A percentile compares a stretch with the other conserved stretches of the same genome.
phyloP scores from a whole-genome alignment of 2,888 invertebrate species.

The Ennomos fuscantarius region DNA sequence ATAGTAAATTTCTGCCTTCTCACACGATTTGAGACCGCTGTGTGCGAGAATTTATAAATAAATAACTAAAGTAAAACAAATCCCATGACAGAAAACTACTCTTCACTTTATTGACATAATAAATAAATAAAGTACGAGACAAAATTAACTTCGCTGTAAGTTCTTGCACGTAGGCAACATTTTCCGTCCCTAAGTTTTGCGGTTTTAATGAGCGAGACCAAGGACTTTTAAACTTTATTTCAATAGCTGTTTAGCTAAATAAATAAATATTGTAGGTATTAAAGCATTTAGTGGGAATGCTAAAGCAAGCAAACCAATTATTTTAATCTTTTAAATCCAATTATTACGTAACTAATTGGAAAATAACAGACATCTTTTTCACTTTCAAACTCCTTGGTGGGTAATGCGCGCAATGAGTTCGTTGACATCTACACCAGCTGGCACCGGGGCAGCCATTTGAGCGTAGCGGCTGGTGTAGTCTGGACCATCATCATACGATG shows the following conservation, averaged over 20 bases:
- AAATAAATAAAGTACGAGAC: constrained; percentile 2
- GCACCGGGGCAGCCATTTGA: constrained; percentile 64
- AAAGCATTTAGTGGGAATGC: constrained; percentile 47
- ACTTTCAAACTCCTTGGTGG: not conserved
- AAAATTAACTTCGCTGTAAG: no score
- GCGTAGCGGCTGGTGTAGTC: constrained; percentile 67
- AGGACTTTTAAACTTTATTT: no score
- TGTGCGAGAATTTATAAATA: constrained; percentile 10
- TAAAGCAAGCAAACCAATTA: constrained; percentile 11
- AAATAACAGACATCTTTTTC: constrained; percentile 1
- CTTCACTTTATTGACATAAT: constrained; percentile 28
- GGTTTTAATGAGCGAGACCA: no score
- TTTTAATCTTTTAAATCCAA: constrained; percentile 1
- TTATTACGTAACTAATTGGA: not conserved
- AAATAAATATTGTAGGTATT: constrained; percentile 6
- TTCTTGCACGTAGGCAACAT: no score
- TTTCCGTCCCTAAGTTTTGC: no score
- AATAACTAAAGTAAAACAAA: constrained; percentile 21
- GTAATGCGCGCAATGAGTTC: constrained; percentile 54
- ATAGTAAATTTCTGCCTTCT: no score
- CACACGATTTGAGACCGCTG: no score
- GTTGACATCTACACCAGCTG: constrained; percentile 54
- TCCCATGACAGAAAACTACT: constrained; percentile 48
- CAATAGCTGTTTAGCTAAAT: no score
- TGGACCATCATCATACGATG: constrained; percentile 30